phyloP scores from a whole-genome alignment of 2,113 vertebrate genomes.

The Argyrosomus japonicus region DNA sequence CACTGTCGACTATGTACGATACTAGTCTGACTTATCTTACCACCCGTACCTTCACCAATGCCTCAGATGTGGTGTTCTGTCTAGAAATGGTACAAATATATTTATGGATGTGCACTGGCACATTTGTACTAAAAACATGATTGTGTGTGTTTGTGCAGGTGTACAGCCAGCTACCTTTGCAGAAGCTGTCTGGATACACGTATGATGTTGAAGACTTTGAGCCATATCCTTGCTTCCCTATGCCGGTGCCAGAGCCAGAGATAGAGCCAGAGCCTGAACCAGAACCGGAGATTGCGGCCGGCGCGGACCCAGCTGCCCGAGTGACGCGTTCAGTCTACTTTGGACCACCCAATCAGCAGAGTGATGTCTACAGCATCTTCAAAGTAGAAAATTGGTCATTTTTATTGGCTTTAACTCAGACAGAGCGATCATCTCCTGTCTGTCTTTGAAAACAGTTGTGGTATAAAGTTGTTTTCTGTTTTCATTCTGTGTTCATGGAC shows the following conservation, averaged over 20 bases:
- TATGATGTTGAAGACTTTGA: conserved; percentile 52
- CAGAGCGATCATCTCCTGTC: too few species aligned
- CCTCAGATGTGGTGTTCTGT: background rate
- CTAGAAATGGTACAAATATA: too few species aligned
- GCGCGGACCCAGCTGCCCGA: background rate
- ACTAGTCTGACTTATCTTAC: background rate
- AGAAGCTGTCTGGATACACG: conserved; percentile 80
- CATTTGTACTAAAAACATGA: background rate
- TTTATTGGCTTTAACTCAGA: background rate
- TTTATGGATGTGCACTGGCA: background rate
- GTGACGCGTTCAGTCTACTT: conserved; percentile 1
- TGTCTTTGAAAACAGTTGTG: too few species aligned
- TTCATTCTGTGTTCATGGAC: background rate
- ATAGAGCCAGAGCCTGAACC: background rate
- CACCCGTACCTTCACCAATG: background rate
- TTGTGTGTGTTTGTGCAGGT: conserved; percentile 75
- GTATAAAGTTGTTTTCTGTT: too few species aligned
- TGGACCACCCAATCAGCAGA: background rate
- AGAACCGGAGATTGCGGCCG: background rate
- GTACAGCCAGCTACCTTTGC: conserved; percentile 80
- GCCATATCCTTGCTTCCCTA: conserved; percentile 37
- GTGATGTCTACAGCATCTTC: conserved; percentile 78
- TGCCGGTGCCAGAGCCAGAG: background rate
- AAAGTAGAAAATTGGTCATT: conserved; percentile 60
- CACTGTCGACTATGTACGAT: conserved; percentile 74